phyloP scores from a whole-genome alignment of 2,888 invertebrate genomes.

The Epinotia demarniana region DNA sequence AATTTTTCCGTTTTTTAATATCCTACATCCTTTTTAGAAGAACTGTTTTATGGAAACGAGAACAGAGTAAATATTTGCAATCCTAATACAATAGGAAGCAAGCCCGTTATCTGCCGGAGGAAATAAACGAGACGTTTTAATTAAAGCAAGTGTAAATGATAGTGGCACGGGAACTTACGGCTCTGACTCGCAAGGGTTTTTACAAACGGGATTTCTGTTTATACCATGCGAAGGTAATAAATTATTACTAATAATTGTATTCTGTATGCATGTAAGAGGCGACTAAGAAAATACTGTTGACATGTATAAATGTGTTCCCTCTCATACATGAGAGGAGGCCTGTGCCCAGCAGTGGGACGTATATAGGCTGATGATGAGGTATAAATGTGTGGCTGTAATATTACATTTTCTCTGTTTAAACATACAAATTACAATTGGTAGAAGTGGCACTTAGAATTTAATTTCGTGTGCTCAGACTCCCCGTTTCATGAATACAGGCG shows the following conservation, averaged over 20 bases:
- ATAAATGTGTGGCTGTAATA: background rate
- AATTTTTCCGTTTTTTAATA: too few relatives aligned
- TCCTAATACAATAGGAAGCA: conserved; percentile 26
- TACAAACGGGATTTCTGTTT: conserved; percentile 25
- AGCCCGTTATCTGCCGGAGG: conserved; percentile 26
- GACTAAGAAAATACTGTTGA: too few relatives aligned
- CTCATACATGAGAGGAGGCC: too few relatives aligned
- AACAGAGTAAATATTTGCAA: conserved; percentile 24
- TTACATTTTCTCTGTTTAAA: conserved; percentile 6
- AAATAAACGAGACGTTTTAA: conserved; percentile 41
- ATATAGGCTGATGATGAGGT: too few relatives aligned
- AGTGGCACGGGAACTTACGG: conserved; percentile 7
- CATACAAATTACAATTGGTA: too few relatives aligned
- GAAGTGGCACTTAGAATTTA: too few relatives aligned
- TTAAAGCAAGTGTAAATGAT: conserved; percentile 43
- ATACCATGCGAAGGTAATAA: background rate
- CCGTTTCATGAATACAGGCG: too few relatives aligned
- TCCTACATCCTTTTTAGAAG: background rate
- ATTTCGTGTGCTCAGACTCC: too few relatives aligned
- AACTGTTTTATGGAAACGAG: background rate
- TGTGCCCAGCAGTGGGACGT: too few relatives aligned
- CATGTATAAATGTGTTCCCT: too few relatives aligned
- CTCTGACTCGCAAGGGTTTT: conserved; percentile 19
- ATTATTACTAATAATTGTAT: too few relatives aligned
- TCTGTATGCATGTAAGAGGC: too few relatives aligned